Base-by-base conservation (phyloP, 2,113 vertebrate species). In the Cinclus mexicanus region DNA sequence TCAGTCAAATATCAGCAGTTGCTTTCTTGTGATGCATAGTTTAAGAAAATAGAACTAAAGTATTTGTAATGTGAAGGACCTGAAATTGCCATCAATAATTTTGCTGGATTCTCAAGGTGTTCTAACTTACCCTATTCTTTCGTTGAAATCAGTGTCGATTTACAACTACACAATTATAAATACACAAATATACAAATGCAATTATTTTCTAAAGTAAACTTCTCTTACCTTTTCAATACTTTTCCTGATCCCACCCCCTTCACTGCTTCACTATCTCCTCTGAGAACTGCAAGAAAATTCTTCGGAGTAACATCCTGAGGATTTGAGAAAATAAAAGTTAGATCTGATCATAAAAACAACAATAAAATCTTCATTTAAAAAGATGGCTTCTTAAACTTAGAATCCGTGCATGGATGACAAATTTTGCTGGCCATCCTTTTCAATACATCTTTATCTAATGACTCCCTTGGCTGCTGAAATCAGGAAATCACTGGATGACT, bases 271-370 rank as follows among this genome's bases (percentile, higher is more conserved):
- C 57, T 86, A 53, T 99, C 98, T 1, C 99, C 99, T 97, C 97
- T 98, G 94, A 99, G 96, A 93, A 99, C 98, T 0, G 99, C 99
- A 93, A 99, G 98, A 97, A 99, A 99, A 94, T 99, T 99, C 37
- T 98, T 70, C 19, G 99, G 98, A n/a, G 98, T 99, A 89, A 99
- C 99, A 67, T 97, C 97, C 99, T 99, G 89, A 72, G 35, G 68
- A 92, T 90, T 83, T 69, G 65, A 79, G 20, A 83, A 33, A 83
- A 83, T 79, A 75, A 9, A 52, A 79, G 39, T 67, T 72, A 76
- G 37, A 93, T 29, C 29, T 60, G 64, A 82, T 87, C 9, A 35
- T 26, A 65, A 50, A 63, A 59, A 35, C 17, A 39, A 29, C 20
- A 77, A 80, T 7, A 89, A 60, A 87, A 72, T 65, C 37, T 71